A percentile compares a stretch with the other conserved stretches of the same genome.
Evolutionary conservation across 1,140 invertebrate species (phyloP).

Genomic region (Cydia splendana): DNA sequence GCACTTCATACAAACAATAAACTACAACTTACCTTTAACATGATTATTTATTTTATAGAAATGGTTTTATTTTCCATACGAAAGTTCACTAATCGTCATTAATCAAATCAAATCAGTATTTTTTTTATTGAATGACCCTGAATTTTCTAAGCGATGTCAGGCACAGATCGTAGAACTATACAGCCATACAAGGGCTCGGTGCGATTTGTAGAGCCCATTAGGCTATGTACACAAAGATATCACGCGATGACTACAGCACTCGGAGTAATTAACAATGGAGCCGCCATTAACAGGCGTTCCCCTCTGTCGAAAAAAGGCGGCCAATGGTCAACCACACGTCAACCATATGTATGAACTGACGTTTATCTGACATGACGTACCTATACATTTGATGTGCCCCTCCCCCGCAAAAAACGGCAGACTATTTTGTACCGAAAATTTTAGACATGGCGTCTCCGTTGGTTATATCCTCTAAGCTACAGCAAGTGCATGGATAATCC

Average conservation of each 20-base stretch:
- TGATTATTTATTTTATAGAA: conserved; percentile 40
- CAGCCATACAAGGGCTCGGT: neutral
- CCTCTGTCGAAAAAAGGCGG: too few species aligned
- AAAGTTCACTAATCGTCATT: conserved; percentile 34
- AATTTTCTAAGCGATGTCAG: neutral
- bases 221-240: neutral
- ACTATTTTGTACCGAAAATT: too few species aligned
- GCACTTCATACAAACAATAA: neutral
- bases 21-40: conserved; percentile 63
- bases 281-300: too few species aligned
- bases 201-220: neutral
- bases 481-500: too few species aligned
- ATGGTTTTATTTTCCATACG: conserved; percentile 42
- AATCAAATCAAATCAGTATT: conserved; percentile 24
- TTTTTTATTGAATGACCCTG: conserved; percentile 31
- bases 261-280: too few species aligned
- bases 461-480: too few species aligned
- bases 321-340: too few species aligned
- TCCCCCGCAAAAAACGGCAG: too few species aligned
- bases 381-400: too few species aligned
- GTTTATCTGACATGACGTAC: too few species aligned
- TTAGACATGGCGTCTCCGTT: too few species aligned
- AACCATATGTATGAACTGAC: too few species aligned
- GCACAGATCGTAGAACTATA: neutral
- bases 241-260: neutral